These are phyloP conservation scores for Diarsia mendica DNA, from an alignment of 2,888 invertebrate genomes.

Conservation along the genomic window DNA sequence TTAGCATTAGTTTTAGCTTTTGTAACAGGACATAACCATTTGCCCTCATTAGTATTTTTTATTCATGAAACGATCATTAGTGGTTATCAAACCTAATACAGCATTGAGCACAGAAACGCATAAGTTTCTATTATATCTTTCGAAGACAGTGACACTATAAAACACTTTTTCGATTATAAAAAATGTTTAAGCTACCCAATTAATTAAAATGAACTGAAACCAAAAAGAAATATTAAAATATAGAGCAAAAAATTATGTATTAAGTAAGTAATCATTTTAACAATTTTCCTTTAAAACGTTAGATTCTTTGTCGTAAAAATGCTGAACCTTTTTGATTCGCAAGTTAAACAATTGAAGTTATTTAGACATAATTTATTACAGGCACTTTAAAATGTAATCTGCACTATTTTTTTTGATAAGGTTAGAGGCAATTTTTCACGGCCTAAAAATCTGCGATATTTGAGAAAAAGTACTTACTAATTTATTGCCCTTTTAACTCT, in stretches of 20 bases:
- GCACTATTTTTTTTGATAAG: background rate
- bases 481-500: slow-evolving; percentile 9
- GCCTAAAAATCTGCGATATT: background rate
- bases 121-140: background rate
- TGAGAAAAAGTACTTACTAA: background rate
- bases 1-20: too few species aligned
- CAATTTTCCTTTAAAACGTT: background rate
- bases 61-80: background rate
- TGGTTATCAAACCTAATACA: background rate
- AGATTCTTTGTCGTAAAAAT: slow-evolving; percentile 5
- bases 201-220: background rate
- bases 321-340: background rate
- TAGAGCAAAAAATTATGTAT: background rate
- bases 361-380: slow-evolving; percentile 14
- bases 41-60: slow-evolving; percentile 1
- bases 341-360: background rate
- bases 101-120: background rate
- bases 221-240: background rate
- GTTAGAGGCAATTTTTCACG: background rate
- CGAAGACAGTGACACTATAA: background rate
- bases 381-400: background rate
- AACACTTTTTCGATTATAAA: background rate
- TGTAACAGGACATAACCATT: slow-evolving; percentile 6
- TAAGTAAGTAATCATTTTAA: slow-evolving; percentile 8
- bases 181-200: background rate